phyloP scores from a whole-genome alignment of 2,888 invertebrate species.

The Sepioteuthis lessoniana region DNA sequence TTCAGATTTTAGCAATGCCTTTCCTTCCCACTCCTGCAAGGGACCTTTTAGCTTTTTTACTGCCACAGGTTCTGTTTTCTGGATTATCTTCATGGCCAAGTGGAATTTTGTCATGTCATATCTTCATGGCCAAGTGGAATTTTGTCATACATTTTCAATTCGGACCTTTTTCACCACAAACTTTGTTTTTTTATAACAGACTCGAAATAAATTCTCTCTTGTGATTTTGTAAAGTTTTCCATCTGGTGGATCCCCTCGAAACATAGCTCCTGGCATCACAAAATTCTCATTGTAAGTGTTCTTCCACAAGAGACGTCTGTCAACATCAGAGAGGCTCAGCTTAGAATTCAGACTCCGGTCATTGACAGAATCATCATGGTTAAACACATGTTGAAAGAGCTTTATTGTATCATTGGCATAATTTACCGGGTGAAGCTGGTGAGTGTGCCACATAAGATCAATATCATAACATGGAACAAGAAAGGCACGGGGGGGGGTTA shows the following conservation, averaged over 20 bases:
- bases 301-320: slow-evolving; percentile 76
- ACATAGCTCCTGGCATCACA: slow-evolving; percentile 76
- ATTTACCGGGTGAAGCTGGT: slow-evolving; percentile 75
- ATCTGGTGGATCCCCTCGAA: slow-evolving; percentile 75
- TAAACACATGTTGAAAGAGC: slow-evolving; percentile 73
- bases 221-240: slow-evolving; percentile 73
- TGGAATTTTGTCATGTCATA: neutral
- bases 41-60: slow-evolving; percentile 60
- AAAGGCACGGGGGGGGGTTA: slow-evolving; percentile 76
- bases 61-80: slow-evolving; percentile 49
- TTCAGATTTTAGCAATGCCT: slow-evolving; percentile 58
- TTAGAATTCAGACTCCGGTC: slow-evolving; percentile 76
- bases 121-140: neutral
- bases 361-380: slow-evolving; percentile 77
- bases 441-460: slow-evolving; percentile 77
- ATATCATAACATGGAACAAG: slow-evolving; percentile 78
- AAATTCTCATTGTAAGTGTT: slow-evolving; percentile 74
- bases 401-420: slow-evolving; percentile 71
- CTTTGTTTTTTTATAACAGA: neutral
- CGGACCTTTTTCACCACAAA: slow-evolving; percentile 36
- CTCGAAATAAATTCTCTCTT: slow-evolving; percentile 61
- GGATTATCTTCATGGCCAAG: slow-evolving; percentile 38
- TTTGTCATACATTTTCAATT: neutral
- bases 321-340: slow-evolving; percentile 74
- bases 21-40: slow-evolving; percentile 63